Percentiles rank a stretch among this genome's conserved stretches.
These are phyloP conservation scores for Batillaria attramentaria DNA, from an alignment of 1,140 invertebrate genomes.

Conservation along the genomic window DNA sequence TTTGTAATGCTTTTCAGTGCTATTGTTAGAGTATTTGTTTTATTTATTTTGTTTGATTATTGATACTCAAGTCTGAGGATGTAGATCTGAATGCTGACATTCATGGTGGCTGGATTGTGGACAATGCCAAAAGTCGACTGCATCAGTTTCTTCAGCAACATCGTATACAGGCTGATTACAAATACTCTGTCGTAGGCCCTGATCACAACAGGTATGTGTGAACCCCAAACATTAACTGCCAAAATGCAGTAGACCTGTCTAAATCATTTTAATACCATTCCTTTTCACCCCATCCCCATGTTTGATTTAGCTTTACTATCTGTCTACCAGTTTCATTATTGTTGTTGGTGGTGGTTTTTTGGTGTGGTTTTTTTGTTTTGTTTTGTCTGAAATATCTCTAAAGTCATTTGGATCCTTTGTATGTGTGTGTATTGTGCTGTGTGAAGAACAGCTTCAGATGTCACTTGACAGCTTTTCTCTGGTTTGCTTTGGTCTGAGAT, in stretches of 20 bases:
- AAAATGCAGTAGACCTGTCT: no score
- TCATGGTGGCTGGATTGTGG: constrained; percentile 98
- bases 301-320: no score
- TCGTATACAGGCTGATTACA: constrained; percentile 91
- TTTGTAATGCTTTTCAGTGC: no score
- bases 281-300: no score
- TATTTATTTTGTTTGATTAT: constrained; percentile 17
- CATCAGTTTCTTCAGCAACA: constrained; percentile 96
- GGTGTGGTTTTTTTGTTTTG: no score
- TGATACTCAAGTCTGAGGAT: constrained; percentile 82
- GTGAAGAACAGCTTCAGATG: no score
- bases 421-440: background rate
- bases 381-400: no score
- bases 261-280: no score
- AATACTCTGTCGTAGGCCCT: constrained; percentile 90
- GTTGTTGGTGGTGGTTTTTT: no score
- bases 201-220: constrained; percentile 93
- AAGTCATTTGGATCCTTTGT: background rate
- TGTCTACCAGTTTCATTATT: no score
- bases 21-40: background rate
- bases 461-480: background rate
- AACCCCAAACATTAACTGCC: no score
- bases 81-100: constrained; percentile 94
- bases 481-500: background rate
- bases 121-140: constrained; percentile 96